Conservation (phyloP, 2,797 vertebrate genomes). For the Basileuterus tristriatus region DNA sequence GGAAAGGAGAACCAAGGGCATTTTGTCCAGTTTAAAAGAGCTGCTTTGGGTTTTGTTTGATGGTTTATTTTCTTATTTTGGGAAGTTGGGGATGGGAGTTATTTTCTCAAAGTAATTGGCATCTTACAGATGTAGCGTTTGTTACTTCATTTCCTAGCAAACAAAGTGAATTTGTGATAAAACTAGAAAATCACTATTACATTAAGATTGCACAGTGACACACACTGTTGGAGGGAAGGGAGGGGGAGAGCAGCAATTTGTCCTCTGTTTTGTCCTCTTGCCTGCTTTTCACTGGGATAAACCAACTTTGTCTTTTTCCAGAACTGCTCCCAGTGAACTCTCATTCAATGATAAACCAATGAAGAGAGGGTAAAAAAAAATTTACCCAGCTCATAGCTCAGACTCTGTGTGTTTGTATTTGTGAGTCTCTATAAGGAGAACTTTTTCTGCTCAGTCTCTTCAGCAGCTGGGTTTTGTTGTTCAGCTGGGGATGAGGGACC, state of each 20-base stretch:
- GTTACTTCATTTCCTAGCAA: background rate
- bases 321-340: background rate
- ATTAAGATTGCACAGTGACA: background rate
- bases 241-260: background rate
- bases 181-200: background rate
- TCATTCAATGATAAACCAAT: background rate
- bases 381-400: background rate
- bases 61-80: background rate
- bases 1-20: background rate
- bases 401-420: background rate
- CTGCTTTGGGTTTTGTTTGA: conserved; percentile 25
- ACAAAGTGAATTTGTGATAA: background rate
- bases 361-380: fast-evolving
- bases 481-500: background rate
- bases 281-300: background rate
- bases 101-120: background rate
- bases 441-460: background rate
- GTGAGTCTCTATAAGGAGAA: background rate
- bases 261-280: background rate
- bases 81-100: background rate
- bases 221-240: background rate
- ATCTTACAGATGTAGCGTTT: background rate
- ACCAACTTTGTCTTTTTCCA: background rate
- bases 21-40: background rate
- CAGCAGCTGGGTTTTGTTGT: background rate